Conservation (phyloP, 2,888 invertebrate genomes). For the Liposcelis brunnea region DNA sequence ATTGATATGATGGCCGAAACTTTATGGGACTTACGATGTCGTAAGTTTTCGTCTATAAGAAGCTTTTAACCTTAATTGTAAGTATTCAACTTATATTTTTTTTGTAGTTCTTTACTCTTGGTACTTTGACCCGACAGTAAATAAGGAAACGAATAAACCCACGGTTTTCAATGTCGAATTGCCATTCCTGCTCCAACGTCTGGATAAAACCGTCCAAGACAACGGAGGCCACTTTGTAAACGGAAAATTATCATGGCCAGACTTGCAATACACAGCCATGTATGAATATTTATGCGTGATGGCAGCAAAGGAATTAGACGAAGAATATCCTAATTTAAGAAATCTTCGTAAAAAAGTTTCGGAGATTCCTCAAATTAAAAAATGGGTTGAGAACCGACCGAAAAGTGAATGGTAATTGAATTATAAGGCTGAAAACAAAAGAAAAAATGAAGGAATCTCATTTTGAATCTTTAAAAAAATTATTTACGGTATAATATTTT, state of each 20-base stretch:
- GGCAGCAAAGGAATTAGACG: not conserved
- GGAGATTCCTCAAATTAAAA: not conserved
- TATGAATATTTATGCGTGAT: not conserved
- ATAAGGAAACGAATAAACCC: not conserved
- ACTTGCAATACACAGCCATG: not conserved
- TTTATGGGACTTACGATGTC: not conserved
- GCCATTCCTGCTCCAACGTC: not conserved
- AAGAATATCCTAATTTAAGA: not conserved
- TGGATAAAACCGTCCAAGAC: not conserved
- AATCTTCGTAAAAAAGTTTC: not conserved
- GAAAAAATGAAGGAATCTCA: too few species aligned
- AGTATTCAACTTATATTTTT: too few species aligned
- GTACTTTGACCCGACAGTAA: conserved; percentile 27
- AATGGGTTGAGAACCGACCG: not conserved
- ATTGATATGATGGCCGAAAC: conserved; percentile 4
- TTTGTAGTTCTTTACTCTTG: not conserved
- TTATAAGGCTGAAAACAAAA: too few species aligned
- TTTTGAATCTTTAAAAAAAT: too few species aligned
- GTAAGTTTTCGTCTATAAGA: not conserved
- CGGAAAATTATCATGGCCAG: conserved; percentile 1
- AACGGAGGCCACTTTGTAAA: conserved; percentile 1
- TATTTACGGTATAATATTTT: too few species aligned
- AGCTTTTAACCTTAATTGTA: not conserved
- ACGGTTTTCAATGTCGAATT: not conserved
- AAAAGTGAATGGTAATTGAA: too few species aligned